Percentiles rank a stretch among this genome's conserved stretches.
Conservation (phyloP, 2,113 vertebrate genomes). For the Sturnira hondurensis region DNA sequence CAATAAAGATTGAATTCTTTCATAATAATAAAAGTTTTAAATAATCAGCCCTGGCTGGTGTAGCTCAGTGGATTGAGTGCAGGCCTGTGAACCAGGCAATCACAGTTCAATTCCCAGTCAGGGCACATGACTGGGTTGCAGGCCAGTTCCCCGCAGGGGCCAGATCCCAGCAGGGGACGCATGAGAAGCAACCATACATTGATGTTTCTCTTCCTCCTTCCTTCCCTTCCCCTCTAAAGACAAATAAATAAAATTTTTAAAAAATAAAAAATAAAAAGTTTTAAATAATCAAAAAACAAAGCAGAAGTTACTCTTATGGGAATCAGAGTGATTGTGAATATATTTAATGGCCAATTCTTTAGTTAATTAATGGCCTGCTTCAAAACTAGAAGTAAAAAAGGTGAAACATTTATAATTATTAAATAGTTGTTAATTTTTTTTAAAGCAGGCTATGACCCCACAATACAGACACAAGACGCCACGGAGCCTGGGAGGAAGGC, state of each 20-base stretch:
- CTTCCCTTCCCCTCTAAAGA: too few species aligned
- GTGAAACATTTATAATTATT: background rate
- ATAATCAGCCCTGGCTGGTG: too few species aligned
- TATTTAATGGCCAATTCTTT: background rate
- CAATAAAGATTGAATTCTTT: background rate
- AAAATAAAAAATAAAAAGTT: too few species aligned
- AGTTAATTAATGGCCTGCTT: background rate
- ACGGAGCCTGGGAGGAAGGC: background rate
- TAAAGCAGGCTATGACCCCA: background rate
- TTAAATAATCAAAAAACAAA: conserved; percentile 21
- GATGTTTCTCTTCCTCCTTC: too few species aligned
- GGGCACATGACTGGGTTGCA: too few species aligned
- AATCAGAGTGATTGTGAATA: background rate
- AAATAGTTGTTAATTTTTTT: background rate
- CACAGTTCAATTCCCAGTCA: too few species aligned
- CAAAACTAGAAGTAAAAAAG: conserved; percentile 8
- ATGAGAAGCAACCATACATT: too few species aligned
- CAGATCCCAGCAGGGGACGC: too few species aligned
- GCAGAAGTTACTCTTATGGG: background rate
- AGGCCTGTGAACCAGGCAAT: too few species aligned
- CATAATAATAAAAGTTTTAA: background rate
- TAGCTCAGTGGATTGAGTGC: too few species aligned
- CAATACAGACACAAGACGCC: background rate
- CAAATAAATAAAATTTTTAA: too few species aligned
- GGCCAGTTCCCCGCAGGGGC: too few species aligned